Evolutionary conservation across 1,140 invertebrate genomes (phyloP).

Genomic region (Bombus sylvicola): DNA sequence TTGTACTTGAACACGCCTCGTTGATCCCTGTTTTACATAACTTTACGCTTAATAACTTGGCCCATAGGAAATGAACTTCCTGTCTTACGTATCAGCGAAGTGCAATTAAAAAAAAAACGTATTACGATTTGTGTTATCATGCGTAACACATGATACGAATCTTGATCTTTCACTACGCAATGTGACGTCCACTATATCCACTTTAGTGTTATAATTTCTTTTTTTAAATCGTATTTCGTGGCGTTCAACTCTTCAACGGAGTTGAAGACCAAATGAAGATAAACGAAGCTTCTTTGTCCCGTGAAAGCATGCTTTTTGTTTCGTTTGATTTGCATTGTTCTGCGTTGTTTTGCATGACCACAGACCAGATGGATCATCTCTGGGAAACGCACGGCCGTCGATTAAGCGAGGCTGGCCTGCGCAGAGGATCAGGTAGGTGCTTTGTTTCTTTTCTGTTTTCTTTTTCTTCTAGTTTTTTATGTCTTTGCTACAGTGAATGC

Average conservation of each 20-base stretch:
- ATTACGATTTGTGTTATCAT: slow-evolving; percentile 4
- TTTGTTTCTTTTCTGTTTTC: neutral
- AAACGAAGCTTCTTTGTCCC: neutral
- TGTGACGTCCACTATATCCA: neutral
- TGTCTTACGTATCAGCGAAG: slow-evolving; percentile 33
- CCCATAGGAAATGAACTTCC: slow-evolving; percentile 59
- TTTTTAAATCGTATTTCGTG: neutral
- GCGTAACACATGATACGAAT: neutral
- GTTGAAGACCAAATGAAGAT: neutral
- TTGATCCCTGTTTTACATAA: slow-evolving; percentile 63
- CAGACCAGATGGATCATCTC: slow-evolving; percentile 87
- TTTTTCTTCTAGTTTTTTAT: neutral
- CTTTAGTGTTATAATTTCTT: too few species aligned
- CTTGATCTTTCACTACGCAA: neutral
- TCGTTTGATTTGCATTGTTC: slow-evolving; percentile 74
- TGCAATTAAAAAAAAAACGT: slow-evolving; percentile 7
- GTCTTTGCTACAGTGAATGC: neutral
- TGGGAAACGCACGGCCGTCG: slow-evolving; percentile 87
- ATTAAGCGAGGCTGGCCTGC: slow-evolving; percentile 87
- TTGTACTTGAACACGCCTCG: slow-evolving; percentile 44
- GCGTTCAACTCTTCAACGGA: neutral
- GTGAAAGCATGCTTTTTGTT: slow-evolving; percentile 72
- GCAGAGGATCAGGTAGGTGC: slow-evolving; percentile 87
- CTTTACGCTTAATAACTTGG: slow-evolving; percentile 40
- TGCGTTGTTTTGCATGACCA: slow-evolving; percentile 84